phyloP scores from a whole-genome alignment of 2,888 invertebrate species.

The Megastigmus dorsalis region DNA sequence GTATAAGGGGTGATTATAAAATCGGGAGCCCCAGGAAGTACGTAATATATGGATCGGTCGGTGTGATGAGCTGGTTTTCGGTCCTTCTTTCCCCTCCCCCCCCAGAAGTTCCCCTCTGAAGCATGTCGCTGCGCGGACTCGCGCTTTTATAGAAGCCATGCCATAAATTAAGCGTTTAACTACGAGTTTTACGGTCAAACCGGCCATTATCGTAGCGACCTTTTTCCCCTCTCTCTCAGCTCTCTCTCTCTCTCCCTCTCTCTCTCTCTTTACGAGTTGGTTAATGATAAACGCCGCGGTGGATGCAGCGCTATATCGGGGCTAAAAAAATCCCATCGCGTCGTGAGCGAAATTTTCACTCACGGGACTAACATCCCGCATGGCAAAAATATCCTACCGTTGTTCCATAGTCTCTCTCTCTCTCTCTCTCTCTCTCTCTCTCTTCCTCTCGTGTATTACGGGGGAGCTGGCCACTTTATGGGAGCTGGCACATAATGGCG shows the following conservation, averaged over 20 bases:
- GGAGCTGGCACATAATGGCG: no score
- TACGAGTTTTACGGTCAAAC: constrained; percentile 41
- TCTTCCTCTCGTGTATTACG: no score
- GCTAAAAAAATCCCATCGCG: no score
- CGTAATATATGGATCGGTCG: background rate
- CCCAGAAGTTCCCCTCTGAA: background rate
- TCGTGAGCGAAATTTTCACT: no score
- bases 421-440: no score
- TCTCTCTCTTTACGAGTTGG: constrained; percentile 22
- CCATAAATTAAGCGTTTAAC: constrained; percentile 38
- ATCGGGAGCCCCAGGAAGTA: no score
- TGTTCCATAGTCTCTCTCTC: no score
- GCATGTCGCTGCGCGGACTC: background rate
- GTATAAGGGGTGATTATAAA: no score
- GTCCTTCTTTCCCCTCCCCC: background rate
- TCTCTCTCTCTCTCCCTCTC: background rate
- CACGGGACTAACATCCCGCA: no score
- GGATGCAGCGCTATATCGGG: no score
- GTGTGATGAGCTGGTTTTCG: constrained; percentile 2
- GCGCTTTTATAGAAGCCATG: constrained; percentile 20
- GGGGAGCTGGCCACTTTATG: no score
- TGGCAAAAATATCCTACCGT: no score
- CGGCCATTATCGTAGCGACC: constrained; percentile 32
- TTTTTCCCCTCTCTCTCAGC: constrained; percentile 12
- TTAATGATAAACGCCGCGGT: constrained; percentile 20